Evolutionary conservation across 2,888 invertebrate species (phyloP).

Genomic region (Oeneis ivallda): DNA sequence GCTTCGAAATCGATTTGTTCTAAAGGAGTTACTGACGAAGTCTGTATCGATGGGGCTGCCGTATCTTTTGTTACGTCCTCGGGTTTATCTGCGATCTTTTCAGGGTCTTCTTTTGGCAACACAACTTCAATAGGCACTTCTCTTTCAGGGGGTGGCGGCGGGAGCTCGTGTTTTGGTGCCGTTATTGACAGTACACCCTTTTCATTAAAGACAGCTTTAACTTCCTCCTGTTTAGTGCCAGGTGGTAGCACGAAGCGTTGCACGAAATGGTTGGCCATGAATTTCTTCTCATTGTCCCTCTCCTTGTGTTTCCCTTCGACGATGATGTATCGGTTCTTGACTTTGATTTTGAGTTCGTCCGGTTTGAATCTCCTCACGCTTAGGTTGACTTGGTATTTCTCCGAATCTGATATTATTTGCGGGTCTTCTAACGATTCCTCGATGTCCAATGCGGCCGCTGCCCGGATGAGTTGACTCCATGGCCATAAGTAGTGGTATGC

Average conservation of each 20-base stretch:
- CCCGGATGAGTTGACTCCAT: slow-evolving; percentile 68
- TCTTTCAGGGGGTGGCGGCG: slow-evolving; percentile 68
- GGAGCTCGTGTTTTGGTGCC: slow-evolving; percentile 69
- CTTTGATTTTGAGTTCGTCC: slow-evolving; percentile 67
- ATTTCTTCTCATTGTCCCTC: slow-evolving; percentile 53
- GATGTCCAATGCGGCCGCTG: slow-evolving; percentile 60
- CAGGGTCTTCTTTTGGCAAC: slow-evolving; percentile 49
- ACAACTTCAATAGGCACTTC: slow-evolving; percentile 67
- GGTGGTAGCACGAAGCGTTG: slow-evolving; percentile 68
- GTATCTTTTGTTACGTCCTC: slow-evolving; percentile 43
- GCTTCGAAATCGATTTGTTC: slow-evolving; percentile 64
- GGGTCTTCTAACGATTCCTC: slow-evolving; percentile 66
- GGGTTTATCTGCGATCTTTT: slow-evolving; percentile 43
- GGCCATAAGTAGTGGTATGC: slow-evolving; percentile 72
- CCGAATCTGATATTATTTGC: slow-evolving; percentile 61
- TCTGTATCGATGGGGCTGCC: slow-evolving; percentile 32
- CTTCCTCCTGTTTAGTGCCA: slow-evolving; percentile 68
- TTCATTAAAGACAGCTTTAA: slow-evolving; percentile 63
- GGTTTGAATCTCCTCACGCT: slow-evolving; percentile 67
- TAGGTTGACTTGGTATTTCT: slow-evolving; percentile 62
- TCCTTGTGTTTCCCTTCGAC: slow-evolving; percentile 69
- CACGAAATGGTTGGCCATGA: slow-evolving; percentile 69
- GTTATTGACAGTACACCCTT: slow-evolving; percentile 62
- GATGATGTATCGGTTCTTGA: slow-evolving; percentile 67
- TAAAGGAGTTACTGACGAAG: slow-evolving; percentile 50